These are phyloP conservation scores for human DNA, from an alignment of 2,113 vertebrate genomes.

Conservation along the genomic window GRCh38 chr13:88368501-88369000, in stretches of 20 bases:
- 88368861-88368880: background rate
- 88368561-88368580: background rate
- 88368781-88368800: background rate
- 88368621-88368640: background rate
- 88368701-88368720: background rate
- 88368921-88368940: background rate
- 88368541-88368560: background rate
- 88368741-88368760: background rate
- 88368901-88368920: background rate
- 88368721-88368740: background rate
- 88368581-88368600: background rate
- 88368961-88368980: background rate
- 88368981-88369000: background rate
- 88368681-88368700: background rate
- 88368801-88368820: background rate
- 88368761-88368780: background rate
- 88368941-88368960: background rate
- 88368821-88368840: background rate
- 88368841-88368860: background rate
- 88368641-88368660: background rate
- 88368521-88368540: background rate
- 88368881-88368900: background rate
- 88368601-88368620: background rate
- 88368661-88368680: background rate
- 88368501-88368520: background rate